Base-by-base conservation (phyloP, 2,888 invertebrate species). In the Oligia fasciuncula region DNA sequence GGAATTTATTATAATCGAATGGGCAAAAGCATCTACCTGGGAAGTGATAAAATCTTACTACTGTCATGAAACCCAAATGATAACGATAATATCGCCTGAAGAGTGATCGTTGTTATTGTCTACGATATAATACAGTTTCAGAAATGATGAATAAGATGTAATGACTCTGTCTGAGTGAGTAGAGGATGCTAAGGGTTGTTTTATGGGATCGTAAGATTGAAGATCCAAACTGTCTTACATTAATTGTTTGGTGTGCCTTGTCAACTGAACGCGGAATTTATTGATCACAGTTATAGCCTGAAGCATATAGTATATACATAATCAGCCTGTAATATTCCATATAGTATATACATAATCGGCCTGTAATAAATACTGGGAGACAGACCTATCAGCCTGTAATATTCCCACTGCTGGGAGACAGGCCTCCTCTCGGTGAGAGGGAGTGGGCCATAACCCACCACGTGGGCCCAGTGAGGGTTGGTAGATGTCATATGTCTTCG, bases 21-120 rank as follows among this genome's bases (percentile, higher is more conserved):
- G 13, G 46, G 43, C 17, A 57, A 69, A 72, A 79, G 14, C 62
- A 43, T 66, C 40, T 84, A 84, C 85, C 85, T 79, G 74, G 49
- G 65, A 40, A 35, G 76, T 65, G 72, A 87, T 85, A 89, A 87
- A 87, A 79, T 60, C 69, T 60, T 74, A 87, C 74, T 46, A 14
- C 73, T 75, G 77, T 69, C 68, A 79, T 80, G 67, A 57, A 85
- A 74, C 57, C 76, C 43, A 67, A 89, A 79, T 77, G 72, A 84
- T 75, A 75, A 79, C 14, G 65, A 46, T 69, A 62, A 73, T 75
- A 79, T 73, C 43, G 49, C 11, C 35, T 46, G 51, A 69, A 78
- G 71, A 78, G 23, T 77, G 62, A 73, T 87, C 29, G 35, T 74
- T 84, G 79, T 63, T 75, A 60, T 70, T 49, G 2, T 63, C 49